phyloP scores from a whole-genome alignment of 2,888 invertebrate genomes.

The Cotesia congregata region DNA sequence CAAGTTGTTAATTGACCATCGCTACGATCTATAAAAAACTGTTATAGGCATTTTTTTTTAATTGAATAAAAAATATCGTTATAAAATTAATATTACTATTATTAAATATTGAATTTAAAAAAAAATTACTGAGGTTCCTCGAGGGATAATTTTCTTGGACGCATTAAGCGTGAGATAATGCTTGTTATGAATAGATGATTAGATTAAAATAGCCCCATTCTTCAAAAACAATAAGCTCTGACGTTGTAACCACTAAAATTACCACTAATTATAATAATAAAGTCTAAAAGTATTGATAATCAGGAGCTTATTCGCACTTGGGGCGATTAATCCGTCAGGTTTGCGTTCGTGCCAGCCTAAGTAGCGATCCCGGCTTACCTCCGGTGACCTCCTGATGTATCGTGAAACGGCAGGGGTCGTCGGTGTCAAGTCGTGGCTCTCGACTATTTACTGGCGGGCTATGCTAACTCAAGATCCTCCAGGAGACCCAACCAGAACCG shows the following conservation, averaged over 20 bases:
- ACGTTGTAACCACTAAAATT: not conserved
- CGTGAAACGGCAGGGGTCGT: constrained; percentile 62
- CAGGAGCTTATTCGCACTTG: constrained; percentile 59
- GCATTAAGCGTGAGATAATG: too few species aligned
- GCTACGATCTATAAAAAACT: too few species aligned
- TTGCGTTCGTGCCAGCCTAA: constrained; percentile 54
- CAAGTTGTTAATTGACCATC: too few species aligned
- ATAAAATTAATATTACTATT: too few species aligned
- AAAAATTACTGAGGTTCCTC: too few species aligned
- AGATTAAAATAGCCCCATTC: not conserved
- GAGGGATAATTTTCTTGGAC: too few species aligned
- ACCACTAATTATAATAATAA: not conserved
- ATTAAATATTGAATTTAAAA: too few species aligned
- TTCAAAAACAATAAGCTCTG: not conserved
- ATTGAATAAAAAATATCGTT: too few species aligned
- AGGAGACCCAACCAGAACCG: not conserved
- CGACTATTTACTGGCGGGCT: constrained; percentile 50
- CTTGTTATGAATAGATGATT: too few species aligned
- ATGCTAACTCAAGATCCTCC: not conserved
- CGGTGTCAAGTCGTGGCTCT: constrained; percentile 62
- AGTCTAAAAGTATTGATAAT: not conserved
- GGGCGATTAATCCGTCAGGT: constrained; percentile 63
- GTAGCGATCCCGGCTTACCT: constrained; percentile 61
- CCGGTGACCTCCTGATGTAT: constrained; percentile 62
- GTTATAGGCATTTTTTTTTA: too few species aligned